Conservation (phyloP, 2,888 invertebrate species). For the Diabrotica balteata region DNA sequence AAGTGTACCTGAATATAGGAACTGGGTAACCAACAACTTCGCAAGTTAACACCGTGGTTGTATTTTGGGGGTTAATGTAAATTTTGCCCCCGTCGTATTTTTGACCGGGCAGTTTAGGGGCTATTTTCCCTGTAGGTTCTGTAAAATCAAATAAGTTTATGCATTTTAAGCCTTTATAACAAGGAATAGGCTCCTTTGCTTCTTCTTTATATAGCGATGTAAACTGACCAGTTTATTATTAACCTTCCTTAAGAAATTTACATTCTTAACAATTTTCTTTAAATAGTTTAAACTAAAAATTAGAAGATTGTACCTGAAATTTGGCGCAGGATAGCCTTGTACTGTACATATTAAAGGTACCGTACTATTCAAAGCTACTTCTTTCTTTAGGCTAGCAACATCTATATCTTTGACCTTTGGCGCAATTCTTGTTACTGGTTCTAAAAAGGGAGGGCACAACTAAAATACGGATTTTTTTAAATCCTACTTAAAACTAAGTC, state of each 20-base stretch:
- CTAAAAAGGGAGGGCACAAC: constrained; percentile 44
- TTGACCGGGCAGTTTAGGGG: constrained; percentile 67
- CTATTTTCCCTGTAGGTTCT: constrained; percentile 70
- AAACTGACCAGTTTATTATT: no score
- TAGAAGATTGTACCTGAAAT: constrained; percentile 64
- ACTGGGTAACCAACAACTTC: constrained; percentile 74
- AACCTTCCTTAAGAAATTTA: no score
- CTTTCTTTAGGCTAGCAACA: constrained; percentile 60
- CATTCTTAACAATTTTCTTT: no score
- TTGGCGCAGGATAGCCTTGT: constrained; percentile 68
- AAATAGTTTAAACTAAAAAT: no score
- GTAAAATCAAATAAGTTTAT: constrained; percentile 50
- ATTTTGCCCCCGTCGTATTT: constrained; percentile 66
- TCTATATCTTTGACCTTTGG: constrained; percentile 61
- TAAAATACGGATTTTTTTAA: no score
- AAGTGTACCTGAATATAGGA: constrained; percentile 72
- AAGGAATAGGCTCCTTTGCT: neutral
- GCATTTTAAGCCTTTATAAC: no score
- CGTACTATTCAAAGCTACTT: constrained; percentile 49
- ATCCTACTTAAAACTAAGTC: no score
- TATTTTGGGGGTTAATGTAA: constrained; percentile 61
- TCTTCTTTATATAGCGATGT: neutral
- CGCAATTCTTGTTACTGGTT: constrained; percentile 61
- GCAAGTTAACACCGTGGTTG: constrained; percentile 70
- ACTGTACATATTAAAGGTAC: constrained; percentile 61